Percentiles rank a stretch among this genome's conserved stretches.
These are phyloP conservation scores for Eolophus roseicapilla DNA, from an alignment of 2,113 vertebrate genomes.

Conservation along the genomic window DNA sequence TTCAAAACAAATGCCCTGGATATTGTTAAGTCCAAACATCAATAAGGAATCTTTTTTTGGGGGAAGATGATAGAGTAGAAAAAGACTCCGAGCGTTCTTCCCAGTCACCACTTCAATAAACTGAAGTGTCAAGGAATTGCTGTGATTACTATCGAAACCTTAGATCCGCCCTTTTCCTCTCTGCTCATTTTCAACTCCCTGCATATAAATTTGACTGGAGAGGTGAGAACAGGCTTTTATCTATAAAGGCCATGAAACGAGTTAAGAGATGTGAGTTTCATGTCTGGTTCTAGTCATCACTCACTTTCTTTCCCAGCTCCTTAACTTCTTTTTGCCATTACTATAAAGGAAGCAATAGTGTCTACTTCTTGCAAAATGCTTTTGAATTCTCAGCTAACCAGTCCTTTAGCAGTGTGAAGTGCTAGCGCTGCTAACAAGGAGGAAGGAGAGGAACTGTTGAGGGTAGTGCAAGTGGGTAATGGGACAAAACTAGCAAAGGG, in stretches of 20 bases:
- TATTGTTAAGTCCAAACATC: background rate
- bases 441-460: slow-evolving; percentile 1
- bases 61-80: background rate
- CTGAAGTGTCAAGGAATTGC: background rate
- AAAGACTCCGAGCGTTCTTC: background rate
- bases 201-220: slow-evolving; percentile 30
- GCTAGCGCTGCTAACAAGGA: background rate
- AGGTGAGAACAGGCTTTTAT: slow-evolving; percentile 55
- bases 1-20: background rate
- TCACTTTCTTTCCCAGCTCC: background rate
- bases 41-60: background rate
- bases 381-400: background rate
- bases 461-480: slow-evolving; percentile 35
- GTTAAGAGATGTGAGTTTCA: background rate
- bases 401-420: background rate
- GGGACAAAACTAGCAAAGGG: slow-evolving; percentile 36
- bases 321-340: background rate
- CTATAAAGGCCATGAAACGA: background rate
- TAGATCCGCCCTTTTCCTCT: background rate
- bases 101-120: background rate
- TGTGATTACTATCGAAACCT: background rate
- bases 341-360: background rate
- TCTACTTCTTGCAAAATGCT: background rate
- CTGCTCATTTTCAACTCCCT: background rate
- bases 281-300: slow-evolving; percentile 34